Conservation (phyloP, 2,113 vertebrate species). For the Microtus oregoni region DNA sequence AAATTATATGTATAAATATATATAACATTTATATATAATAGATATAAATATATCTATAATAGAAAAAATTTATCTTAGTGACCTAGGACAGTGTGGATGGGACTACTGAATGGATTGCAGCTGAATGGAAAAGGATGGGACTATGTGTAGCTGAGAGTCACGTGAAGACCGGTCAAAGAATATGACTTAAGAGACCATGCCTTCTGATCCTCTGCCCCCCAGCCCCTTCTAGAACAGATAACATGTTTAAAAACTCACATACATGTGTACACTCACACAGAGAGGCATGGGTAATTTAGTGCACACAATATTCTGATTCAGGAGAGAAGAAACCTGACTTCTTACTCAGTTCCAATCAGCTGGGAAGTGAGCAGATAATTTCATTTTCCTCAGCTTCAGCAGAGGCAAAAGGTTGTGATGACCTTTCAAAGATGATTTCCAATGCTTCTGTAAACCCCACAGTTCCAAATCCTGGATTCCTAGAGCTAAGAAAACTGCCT, state of each 20-base stretch:
- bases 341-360: neutral
- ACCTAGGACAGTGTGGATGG: neutral
- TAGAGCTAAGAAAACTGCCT: neutral
- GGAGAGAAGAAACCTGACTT: neutral
- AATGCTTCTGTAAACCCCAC: neutral
- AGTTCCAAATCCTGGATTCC: neutral
- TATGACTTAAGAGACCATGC: neutral
- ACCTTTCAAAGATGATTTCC: neutral
- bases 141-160: neutral
- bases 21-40: too few species aligned
- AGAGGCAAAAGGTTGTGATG: neutral
- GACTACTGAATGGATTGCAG: neutral
- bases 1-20: neutral
- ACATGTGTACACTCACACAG: rapidly evolving
- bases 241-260: neutral
- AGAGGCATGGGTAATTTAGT: neutral
- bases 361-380: neutral
- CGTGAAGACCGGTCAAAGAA: neutral
- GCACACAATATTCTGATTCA: neutral
- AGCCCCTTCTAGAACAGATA: neutral
- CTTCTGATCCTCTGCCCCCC: neutral
- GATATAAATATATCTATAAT: neutral
- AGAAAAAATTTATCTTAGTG: neutral
- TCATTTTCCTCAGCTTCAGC: neutral
- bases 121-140: neutral